These are phyloP conservation scores for Ruditapes philippinarum DNA, from an alignment of 1,140 invertebrate species.

Conservation along the genomic window DNA sequence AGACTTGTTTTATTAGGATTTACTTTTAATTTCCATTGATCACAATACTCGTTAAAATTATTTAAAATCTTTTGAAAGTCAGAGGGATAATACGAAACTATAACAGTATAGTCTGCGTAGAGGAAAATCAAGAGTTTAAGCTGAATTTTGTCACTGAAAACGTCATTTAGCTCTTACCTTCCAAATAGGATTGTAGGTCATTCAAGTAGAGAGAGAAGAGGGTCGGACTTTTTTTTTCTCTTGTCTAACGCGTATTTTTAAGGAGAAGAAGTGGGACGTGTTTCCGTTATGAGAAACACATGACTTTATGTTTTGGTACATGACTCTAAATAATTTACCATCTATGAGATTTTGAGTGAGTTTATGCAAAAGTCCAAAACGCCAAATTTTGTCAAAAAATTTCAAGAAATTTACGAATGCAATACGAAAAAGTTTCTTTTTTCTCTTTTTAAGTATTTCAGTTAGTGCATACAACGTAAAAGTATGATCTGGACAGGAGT, in stretches of 20 bases:
- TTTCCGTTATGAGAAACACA: too few species aligned
- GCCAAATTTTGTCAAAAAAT: too few species aligned
- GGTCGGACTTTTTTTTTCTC: constrained; percentile 54
- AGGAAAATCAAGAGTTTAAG: constrained; percentile 30
- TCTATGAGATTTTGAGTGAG: too few species aligned
- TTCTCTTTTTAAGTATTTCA: constrained; percentile 21
- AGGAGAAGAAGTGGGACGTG: constrained; percentile 4
- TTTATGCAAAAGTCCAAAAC: too few species aligned
- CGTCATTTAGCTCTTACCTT: background rate
- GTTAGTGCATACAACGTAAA: too few species aligned
- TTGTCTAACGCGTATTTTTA: constrained; percentile 41
- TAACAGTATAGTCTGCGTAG: constrained; percentile 47
- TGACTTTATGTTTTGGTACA: too few species aligned
- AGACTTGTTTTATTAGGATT: constrained; percentile 47
- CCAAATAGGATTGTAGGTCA: constrained; percentile 26
- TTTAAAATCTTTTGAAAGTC: constrained; percentile 7
- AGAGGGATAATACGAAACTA: background rate
- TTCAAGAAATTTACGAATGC: too few species aligned
- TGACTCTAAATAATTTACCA: too few species aligned
- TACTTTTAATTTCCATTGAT: constrained; percentile 35
- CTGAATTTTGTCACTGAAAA: background rate
- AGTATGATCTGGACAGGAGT: too few species aligned
- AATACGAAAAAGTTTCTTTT: constrained; percentile 50
- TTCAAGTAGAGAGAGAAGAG: constrained; percentile 53
- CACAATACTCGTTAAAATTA: constrained; percentile 33